phyloP scores from a whole-genome alignment of 2,888 invertebrate species.

The Hypsopygia costalis region DNA sequence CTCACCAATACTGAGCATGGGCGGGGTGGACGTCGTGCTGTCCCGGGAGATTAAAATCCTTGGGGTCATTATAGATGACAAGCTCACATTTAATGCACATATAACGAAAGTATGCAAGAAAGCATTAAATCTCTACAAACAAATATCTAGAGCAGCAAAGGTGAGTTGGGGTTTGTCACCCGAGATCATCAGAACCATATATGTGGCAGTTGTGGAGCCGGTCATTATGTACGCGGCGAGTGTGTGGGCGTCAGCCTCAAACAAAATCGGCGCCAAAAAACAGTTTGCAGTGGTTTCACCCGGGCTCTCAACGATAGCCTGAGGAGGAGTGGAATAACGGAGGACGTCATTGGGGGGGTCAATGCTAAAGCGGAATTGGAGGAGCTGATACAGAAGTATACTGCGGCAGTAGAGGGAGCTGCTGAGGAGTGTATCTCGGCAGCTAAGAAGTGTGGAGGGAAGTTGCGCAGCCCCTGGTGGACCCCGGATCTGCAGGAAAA shows the following conservation, averaged over 20 bases:
- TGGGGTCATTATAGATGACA: not conserved
- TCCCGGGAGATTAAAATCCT: not conserved
- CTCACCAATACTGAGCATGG: not conserved
- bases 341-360: too few relatives aligned
- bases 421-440: too few relatives aligned
- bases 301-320: too few relatives aligned
- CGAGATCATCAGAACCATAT: not conserved
- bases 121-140: not conserved
- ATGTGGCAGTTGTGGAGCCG: not conserved
- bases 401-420: too few relatives aligned
- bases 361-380: too few relatives aligned
- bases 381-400: too few relatives aligned
- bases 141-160: not conserved
- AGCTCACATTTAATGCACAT: not conserved
- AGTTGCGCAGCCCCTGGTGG: not conserved
- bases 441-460: too few relatives aligned
- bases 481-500: too few relatives aligned
- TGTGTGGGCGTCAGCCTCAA: not conserved
- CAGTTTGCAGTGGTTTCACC: not conserved
- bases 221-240: not conserved
- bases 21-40: not conserved
- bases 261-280: not conserved
- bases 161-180: not conserved
- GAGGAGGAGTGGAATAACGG: too few relatives aligned
- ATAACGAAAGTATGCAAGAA: not conserved